Evolutionary conservation across 2,888 invertebrate species (phyloP).

Genomic region (Parochlus steinenii): DNA sequence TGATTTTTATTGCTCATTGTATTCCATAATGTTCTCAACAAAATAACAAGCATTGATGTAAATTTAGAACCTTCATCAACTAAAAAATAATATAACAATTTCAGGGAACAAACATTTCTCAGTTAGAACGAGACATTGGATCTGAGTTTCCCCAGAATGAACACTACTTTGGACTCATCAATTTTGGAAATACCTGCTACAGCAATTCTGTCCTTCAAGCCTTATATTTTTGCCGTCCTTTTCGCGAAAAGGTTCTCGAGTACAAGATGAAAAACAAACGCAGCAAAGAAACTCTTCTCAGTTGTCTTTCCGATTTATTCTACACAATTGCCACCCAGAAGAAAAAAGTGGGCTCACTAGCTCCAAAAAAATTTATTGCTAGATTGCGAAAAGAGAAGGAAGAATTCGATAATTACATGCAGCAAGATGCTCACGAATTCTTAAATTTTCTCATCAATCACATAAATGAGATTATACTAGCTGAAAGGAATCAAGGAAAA

Average conservation of each 20-base stretch:
- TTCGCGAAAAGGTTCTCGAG: conserved; percentile 94
- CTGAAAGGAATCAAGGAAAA: conserved; percentile 34
- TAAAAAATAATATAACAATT: too few relatives aligned
- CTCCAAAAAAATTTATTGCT: conserved; percentile 98
- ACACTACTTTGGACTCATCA: conserved; percentile 98
- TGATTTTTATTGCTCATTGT: too few relatives aligned
- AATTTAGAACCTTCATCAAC: too few relatives aligned
- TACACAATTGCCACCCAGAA: conserved; percentile 99
- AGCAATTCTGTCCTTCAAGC: conserved; percentile 99
- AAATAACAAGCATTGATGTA: too few relatives aligned
- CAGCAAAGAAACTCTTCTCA: conserved; percentile 91
- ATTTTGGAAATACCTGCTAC: conserved; percentile 99
- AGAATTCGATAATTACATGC: conserved; percentile 99
- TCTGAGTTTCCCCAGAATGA: conserved; percentile 97
- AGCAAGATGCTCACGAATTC: conserved; percentile 99
- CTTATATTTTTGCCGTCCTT: conserved; percentile 97
- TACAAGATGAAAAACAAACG: conserved; percentile 93
- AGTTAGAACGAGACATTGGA: conserved; percentile 98
- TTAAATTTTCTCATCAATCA: conserved; percentile 97
- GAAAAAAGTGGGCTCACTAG: conserved; percentile 97
- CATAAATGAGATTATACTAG: conserved; percentile 93
- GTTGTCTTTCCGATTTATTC: conserved; percentile 96
- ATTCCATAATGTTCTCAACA: too few relatives aligned
- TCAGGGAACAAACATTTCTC: conserved; percentile 99
- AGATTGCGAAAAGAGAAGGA: conserved; percentile 97